Evolutionary conservation across 2,797 vertebrate genomes (phyloP).

Genomic region (Acanthis flammea): DNA sequence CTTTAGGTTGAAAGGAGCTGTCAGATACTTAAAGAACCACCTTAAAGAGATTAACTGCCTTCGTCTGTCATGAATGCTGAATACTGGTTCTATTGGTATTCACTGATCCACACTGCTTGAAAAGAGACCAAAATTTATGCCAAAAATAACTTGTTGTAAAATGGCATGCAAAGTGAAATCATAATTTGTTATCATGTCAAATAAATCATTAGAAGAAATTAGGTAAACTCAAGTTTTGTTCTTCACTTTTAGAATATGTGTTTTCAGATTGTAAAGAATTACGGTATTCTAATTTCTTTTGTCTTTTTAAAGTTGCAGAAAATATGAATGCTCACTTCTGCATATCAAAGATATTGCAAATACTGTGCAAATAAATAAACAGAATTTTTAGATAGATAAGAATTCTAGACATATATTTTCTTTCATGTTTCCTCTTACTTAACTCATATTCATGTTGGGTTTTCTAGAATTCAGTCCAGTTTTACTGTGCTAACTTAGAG

Average conservation of each 20-base stretch:
- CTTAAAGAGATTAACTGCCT: not conserved
- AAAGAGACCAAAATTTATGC: not conserved
- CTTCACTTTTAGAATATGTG: not conserved
- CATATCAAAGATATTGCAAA: not conserved
- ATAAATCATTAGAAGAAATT: not conserved
- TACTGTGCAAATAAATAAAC: not conserved
- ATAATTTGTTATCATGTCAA: not conserved
- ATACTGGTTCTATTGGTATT: not conserved
- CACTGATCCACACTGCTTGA: not conserved
- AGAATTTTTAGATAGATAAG: not conserved
- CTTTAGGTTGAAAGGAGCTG: not conserved
- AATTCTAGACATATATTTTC: not conserved
- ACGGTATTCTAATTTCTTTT: not conserved
- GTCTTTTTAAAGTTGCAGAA: not conserved
- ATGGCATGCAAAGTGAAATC: not conserved
- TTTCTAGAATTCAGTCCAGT: not conserved
- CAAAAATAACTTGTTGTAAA: not conserved
- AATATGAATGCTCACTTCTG: not conserved
- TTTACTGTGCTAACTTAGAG: not conserved
- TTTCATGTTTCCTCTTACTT: not conserved
- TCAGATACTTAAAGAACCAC: not conserved
- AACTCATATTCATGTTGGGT: not conserved
- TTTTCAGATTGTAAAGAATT: not conserved
- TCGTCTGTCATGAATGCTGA: not conserved
- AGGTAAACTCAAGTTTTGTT: not conserved